Percentiles rank a stretch among this genome's conserved stretches.
These are phyloP conservation scores for Bellardia bayeri DNA, from an alignment of 2,888 invertebrate species.

Conservation along the genomic window DNA sequence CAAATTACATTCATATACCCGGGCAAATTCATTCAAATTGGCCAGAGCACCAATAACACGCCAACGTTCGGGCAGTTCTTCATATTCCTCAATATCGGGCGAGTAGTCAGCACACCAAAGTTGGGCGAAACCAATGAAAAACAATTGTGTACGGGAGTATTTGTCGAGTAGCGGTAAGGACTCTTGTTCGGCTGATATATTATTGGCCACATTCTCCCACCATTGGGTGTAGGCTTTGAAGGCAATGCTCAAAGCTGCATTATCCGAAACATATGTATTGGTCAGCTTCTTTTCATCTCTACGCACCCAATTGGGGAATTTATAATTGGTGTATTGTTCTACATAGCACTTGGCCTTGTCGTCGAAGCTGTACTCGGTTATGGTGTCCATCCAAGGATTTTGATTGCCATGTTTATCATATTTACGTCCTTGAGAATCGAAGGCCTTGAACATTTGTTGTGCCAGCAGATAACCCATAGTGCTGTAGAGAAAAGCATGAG, in stretches of 20 bases:
- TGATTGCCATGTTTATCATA: slow-evolving; percentile 79
- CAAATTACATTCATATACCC: slow-evolving; percentile 78
- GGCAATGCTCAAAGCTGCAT: slow-evolving; percentile 80
- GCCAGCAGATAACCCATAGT: slow-evolving; percentile 80
- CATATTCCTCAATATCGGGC: slow-evolving; percentile 73
- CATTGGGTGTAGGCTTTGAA: slow-evolving; percentile 80
- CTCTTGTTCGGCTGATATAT: slow-evolving; percentile 75
- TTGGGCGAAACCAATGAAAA: slow-evolving; percentile 81
- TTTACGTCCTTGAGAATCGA: slow-evolving; percentile 79
- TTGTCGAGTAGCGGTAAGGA: slow-evolving; percentile 78
- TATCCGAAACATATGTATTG: slow-evolving; percentile 79
- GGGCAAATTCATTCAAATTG: slow-evolving; percentile 79
- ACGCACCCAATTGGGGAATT: slow-evolving; percentile 76
- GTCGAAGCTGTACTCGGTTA: slow-evolving; percentile 76
- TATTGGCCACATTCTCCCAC: slow-evolving; percentile 79
- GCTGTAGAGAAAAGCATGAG: slow-evolving; percentile 80
- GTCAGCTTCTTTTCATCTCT: slow-evolving; percentile 76
- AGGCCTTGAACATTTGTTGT: slow-evolving; percentile 81
- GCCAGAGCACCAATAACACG: slow-evolving; percentile 80
- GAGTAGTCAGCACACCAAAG: slow-evolving; percentile 81
- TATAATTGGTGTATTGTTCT: slow-evolving; percentile 78
- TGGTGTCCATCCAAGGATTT: slow-evolving; percentile 80
- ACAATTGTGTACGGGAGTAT: slow-evolving; percentile 79
- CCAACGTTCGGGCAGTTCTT: slow-evolving; percentile 78
- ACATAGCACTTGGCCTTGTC: slow-evolving; percentile 79